Evolutionary conservation across 1,140 invertebrate species (phyloP).

Genomic region (Ips nitidus): DNA sequence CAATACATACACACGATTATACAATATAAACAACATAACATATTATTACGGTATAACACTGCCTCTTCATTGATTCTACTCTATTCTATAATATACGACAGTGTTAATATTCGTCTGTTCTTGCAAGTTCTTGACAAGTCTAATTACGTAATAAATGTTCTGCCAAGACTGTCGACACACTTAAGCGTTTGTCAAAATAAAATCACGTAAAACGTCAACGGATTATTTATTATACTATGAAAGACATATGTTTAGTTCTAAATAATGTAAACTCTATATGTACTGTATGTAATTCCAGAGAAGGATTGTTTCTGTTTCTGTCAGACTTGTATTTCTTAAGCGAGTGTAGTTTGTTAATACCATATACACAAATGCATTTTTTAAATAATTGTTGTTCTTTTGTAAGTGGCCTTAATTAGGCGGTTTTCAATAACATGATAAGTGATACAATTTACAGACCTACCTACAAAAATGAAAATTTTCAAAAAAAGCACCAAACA

Average conservation of each 20-base stretch:
- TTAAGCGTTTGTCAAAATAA: constrained; percentile 25
- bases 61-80: constrained; percentile 49
- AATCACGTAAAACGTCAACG: constrained; percentile 19
- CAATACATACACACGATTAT: not conserved
- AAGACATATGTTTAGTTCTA: constrained; percentile 26
- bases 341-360: no score
- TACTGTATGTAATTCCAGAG: not conserved
- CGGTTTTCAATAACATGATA: no score
- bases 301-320: not conserved
- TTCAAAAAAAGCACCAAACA: no score
- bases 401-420: no score
- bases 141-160: constrained; percentile 23
- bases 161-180: constrained; percentile 27
- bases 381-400: no score
- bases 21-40: not conserved
- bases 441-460: no score
- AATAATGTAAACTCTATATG: constrained; percentile 26
- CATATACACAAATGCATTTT: no score
- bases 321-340: no score
- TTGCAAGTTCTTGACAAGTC: constrained; percentile 37
- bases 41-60: constrained; percentile 51
- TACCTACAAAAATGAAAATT: no score
- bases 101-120: constrained; percentile 47
- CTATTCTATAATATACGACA: constrained; percentile 52
- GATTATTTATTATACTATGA: constrained; percentile 15